Evolutionary conservation across 1,140 invertebrate species (phyloP), one percentile per base, ranked within the genome.

Genomic region (Thereuonema tuberculata): DNA sequence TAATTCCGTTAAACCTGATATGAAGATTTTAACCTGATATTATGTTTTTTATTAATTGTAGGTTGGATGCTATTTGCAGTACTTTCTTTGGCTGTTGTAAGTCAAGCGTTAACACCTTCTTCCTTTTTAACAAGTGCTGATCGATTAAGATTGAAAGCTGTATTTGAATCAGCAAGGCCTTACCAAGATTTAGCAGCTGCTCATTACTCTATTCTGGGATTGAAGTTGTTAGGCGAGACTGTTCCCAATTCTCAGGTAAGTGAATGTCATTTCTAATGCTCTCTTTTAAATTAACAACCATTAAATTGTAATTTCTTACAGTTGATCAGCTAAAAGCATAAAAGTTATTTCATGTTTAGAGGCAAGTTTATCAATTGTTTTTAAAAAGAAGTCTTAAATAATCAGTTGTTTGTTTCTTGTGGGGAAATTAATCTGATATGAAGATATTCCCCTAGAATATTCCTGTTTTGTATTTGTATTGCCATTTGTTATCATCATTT

Each of bases 201-300:
- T 2, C 75, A 82, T 65, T 80, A 81, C 72, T 75, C 80, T 17
- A 75, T 81, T 2, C 61, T 76, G 26, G 81, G 81, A 26, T 76
- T 77, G 25, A 76, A 76, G 62, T 64, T 79, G 25, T 66, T 80
- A 0, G 74, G 72, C 29, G 73, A 74, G 63, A 48, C 75, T 53
- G 70, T 81, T 55, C 70, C 75, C 1, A 77, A 77, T 56, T 59
- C 67, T 56, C 70, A 77, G 67, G 80, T 81, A 68, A 70, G 67
- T 69, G 56, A 31, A 20, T 43, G 56, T 50, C 2, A 27, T 31
- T 60, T 58, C 56, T 55, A 64, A 58, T 50, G n/a, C n/a, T n/a
- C n/a, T n/a, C n/a, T n/a, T n/a, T n/a, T n/a, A n/a, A n/a, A n/a
- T n/a, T n/a, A n/a, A n/a, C n/a, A n/a, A n/a, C n/a, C n/a, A n/a